Base-by-base conservation (phyloP, 2,113 vertebrate species). In the Anolis carolinensis region DNA sequence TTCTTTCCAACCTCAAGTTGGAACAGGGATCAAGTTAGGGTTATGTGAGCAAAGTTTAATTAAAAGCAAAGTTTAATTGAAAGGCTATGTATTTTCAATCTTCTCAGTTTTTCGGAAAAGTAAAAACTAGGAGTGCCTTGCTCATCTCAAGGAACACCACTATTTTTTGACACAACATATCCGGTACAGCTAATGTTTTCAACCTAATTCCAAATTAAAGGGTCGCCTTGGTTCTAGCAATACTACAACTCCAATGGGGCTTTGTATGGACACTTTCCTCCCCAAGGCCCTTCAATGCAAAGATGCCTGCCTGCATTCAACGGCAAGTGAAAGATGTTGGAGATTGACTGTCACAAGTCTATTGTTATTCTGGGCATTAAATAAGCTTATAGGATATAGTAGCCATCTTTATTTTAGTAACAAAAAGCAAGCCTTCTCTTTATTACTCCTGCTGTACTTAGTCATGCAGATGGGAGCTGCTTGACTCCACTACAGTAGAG, bases 351-450 rank as follows among this genome's bases (percentile, higher is more conserved):
- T 90, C 89, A 91, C 82, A 89, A 63, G 82, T 70, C 0, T 36
- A 34, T 88, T 74, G 87, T 88, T 90, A 52, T 74, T 82, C 82
- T n/a, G 48, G 70, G 0, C 78, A 77, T 92, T 94, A 90, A 94
- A 93, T 85, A 84, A 94, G 79, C 70, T 68, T 91, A 86, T 89
- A 84, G 83, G 44, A 92, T 84, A 87, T 72, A 18, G 84, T 4
- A 79, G 68, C 71, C 79, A 92, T 89, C 89, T 90, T 88, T 88
- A 44, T 82, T 85, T 71, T 82, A 65, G 48, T 32, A 83, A 86
- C 84, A 82, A 92, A 77, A 79, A 81, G 92, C 85, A 3, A 23
- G 23, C 36, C 20, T 81, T 88, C 80, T 90, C 7, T 86, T 74
- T 79, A 92, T 75, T 81, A 84, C 86, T 86, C 85, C 86, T 21